Evolutionary conservation across 2,797 vertebrate genomes (phyloP), one percentile per base, ranked within the genome.

Genomic region (Spondyliosoma cantharus): DNA sequence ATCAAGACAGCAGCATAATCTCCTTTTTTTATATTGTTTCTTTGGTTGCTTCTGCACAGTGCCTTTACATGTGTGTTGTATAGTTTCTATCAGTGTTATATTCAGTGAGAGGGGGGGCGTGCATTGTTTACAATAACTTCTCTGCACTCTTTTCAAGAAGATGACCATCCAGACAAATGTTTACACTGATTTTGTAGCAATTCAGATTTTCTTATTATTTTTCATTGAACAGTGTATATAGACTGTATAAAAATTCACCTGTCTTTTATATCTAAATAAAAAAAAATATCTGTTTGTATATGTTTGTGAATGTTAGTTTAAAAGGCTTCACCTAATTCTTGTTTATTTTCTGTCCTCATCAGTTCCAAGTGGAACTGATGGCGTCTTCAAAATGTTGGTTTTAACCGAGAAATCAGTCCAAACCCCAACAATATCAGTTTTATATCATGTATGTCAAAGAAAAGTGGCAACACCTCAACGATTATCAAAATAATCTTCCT

Each of bases 181-280:
- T 93, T 92, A 93, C 91, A 92, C 80, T 90, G 82, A 91, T 91
- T 92, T 87, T 91, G 88, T 91, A 91, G 86, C 84, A 89, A 74
- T 80, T 84, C 68, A 83, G 68, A 74, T 32, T 88, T 85, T 88
- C 81, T 50, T 86, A 67, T 80, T 69, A 62, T 49, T 91, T 32
- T 74, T 88, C 53, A 62, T 71, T 87, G 75, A 86, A 76, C 65
- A 84, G 75, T 90, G 81, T 90, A 84, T 90, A 86, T 87, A 90
- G 59, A 84, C 81, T 90, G 71, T 90, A 87, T 85, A 75, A 84
- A 89, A 86, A 81, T 87, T 61, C 59, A 70, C 77, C 71, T 84
- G 81, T 74, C 74, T 92, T 92, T 92, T 90, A 80, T 90, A 92
- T 68, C 88, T 59, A 45, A 92, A 91, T 90, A 91, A 91, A 91